Conservation (phyloP, 30 jellyfish, hydroid and myxozoan genomes). For the Cassiopea xamachana region DNA sequence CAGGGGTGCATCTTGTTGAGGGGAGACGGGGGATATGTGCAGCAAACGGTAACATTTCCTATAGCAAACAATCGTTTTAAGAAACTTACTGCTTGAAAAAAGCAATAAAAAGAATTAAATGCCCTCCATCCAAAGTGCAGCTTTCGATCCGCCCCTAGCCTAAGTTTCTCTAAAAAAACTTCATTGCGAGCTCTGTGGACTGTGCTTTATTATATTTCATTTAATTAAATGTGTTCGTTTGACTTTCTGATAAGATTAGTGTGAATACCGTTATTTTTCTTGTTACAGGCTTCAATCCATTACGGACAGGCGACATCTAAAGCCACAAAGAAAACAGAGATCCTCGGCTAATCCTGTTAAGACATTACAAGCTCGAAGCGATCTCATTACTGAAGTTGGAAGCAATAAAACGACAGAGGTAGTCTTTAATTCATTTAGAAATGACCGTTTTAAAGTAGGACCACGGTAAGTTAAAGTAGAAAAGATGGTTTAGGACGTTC, state of each 20-base stretch:
- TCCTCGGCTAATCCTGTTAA: slow-evolving; percentile 81
- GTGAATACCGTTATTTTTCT: not conserved
- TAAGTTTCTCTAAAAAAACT: no score
- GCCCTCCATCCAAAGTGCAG: no score
- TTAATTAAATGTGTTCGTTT: not conserved
- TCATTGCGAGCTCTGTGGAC: not conserved
- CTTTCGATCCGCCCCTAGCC: no score
- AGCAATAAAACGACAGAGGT: slow-evolving; percentile 49
- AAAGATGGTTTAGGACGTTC: no score
- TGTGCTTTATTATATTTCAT: not conserved
- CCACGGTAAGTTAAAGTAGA: not conserved
- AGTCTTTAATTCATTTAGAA: not conserved
- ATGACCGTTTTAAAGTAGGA: not conserved
- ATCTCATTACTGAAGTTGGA: slow-evolving; percentile 78
- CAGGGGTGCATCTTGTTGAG: no score
- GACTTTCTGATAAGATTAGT: not conserved
- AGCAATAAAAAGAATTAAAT: no score
- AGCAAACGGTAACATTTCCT: no score
- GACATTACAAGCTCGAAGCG: slow-evolving; percentile 77
- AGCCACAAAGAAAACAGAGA: slow-evolving; percentile 85
- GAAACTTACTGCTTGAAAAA: no score
- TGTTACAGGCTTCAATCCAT: slow-evolving; percentile 43
- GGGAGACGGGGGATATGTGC: no score
- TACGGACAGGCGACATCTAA: slow-evolving; percentile 78
- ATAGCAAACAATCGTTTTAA: no score